Evolutionary conservation across 2,797 vertebrate species (phyloP).

Genomic region (Paguma larvata): DNA sequence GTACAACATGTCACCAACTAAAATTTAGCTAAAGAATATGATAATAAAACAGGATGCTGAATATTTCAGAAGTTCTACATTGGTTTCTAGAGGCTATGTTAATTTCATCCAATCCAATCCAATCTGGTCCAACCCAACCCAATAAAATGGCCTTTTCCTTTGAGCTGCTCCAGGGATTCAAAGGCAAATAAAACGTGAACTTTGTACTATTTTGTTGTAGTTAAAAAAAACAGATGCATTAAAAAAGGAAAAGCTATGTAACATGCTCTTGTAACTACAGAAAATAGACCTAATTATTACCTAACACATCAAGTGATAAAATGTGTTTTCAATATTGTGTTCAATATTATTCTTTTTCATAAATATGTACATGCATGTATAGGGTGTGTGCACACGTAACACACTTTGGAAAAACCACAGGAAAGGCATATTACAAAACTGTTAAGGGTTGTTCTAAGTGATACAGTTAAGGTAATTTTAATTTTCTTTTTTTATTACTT

Average conservation of each 20-base stretch:
- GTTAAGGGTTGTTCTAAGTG: background rate
- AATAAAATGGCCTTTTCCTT: slow-evolving; percentile 12
- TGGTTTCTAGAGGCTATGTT: background rate
- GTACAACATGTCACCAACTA: background rate
- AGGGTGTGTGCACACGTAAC: background rate
- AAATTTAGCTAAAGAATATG: slow-evolving; percentile 15
- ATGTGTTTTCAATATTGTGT: background rate
- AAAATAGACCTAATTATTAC: background rate
- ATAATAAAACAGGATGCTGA: background rate
- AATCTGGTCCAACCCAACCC: background rate
- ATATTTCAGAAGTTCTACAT: slow-evolving; percentile 18
- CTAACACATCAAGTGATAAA: background rate
- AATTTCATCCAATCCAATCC: background rate
- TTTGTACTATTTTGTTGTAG: slow-evolving; percentile 11
- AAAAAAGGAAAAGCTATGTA: background rate
- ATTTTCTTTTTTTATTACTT: background rate
- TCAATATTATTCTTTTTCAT: background rate
- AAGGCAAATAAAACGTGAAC: slow-evolving; percentile 26
- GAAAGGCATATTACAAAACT: background rate
- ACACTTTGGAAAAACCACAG: background rate
- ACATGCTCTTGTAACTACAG: background rate
- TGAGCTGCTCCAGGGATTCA: background rate
- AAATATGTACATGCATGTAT: background rate
- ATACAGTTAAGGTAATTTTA: background rate
- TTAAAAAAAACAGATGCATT: background rate